These are phyloP conservation scores for Jacana jacana DNA, from an alignment of 2,113 vertebrate genomes.

Conservation along the genomic window DNA sequence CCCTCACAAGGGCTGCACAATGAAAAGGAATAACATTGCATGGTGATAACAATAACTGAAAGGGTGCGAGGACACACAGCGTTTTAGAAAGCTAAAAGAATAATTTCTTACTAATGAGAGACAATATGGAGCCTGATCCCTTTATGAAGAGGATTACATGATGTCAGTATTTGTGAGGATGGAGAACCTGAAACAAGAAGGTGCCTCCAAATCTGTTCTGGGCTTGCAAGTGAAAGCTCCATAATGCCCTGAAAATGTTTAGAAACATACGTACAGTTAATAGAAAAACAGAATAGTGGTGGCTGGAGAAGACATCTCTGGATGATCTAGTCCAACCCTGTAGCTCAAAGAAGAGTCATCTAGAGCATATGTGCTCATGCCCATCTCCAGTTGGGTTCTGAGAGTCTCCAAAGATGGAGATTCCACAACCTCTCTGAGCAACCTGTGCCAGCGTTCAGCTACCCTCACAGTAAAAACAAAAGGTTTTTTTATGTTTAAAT, in stretches of 20 bases:
- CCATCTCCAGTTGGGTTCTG: not conserved
- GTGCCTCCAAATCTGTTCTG: not conserved
- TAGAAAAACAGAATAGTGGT: not conserved
- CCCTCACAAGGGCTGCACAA: accelerated
- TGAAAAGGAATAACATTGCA: not conserved
- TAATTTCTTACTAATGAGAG: not conserved
- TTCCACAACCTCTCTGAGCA: not conserved
- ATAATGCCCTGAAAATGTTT: not conserved
- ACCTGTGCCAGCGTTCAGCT: not conserved
- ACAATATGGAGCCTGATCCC: not conserved
- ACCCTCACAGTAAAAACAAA: not conserved
- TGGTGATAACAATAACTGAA: not conserved
- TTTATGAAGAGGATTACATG: not conserved
- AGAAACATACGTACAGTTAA: not conserved
- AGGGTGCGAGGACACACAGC: not conserved
- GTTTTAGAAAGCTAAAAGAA: not conserved
- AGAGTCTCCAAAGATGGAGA: not conserved
- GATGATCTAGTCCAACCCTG: not conserved
- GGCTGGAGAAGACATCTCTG: not conserved
- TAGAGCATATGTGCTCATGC: not conserved
- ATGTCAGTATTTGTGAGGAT: not conserved
- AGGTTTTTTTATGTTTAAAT: not conserved
- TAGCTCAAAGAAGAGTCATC: not conserved
- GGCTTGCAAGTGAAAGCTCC: not conserved
- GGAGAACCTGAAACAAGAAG: not conserved